These are phyloP conservation scores for Sebastes trivittatus DNA, from an alignment of 2,797 vertebrate genomes.

Conservation along the genomic window DNA sequence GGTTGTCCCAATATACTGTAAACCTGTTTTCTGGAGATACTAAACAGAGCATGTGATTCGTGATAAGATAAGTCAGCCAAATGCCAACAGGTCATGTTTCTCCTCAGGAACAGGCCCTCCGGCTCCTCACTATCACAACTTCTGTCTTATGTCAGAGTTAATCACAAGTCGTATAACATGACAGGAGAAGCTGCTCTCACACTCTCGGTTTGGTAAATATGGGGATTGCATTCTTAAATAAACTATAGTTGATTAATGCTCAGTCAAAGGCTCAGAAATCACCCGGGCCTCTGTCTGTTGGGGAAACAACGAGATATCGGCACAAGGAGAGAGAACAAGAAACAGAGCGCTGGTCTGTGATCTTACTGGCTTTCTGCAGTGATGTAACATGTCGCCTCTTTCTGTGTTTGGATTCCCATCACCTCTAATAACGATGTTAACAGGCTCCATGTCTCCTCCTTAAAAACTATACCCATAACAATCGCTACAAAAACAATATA, in stretches of 20 bases:
- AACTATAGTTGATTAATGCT: constrained; percentile 25
- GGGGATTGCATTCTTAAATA: constrained; percentile 38
- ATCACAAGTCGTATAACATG: neutral
- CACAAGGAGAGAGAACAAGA: neutral
- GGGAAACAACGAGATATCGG: constrained; percentile 9
- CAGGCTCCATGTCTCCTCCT: neutral
- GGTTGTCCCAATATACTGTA: neutral
- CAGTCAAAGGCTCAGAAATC: neutral
- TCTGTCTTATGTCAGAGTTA: constrained; percentile 46
- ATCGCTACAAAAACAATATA: too few relatives aligned
- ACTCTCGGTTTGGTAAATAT: constrained; percentile 31
- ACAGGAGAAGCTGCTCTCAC: neutral
- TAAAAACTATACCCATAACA: neutral
- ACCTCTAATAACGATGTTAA: constrained; percentile 2
- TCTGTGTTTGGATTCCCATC: constrained; percentile 23
- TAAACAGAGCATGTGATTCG: constrained; percentile 48
- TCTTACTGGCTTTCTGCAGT: neutral
- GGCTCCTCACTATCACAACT: constrained; percentile 20
- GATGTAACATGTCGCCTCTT: neutral
- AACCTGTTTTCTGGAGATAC: constrained; percentile 32
- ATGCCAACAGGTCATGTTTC: constrained; percentile 46
- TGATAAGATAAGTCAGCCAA: constrained; percentile 59
- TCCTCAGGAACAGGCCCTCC: constrained; percentile 5
- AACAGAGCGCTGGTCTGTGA: neutral
- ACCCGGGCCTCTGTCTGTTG: neutral